These are phyloP conservation scores for Drosophila funebris DNA, from an alignment of 1,140 invertebrate species.

Conservation along the genomic window DNA sequence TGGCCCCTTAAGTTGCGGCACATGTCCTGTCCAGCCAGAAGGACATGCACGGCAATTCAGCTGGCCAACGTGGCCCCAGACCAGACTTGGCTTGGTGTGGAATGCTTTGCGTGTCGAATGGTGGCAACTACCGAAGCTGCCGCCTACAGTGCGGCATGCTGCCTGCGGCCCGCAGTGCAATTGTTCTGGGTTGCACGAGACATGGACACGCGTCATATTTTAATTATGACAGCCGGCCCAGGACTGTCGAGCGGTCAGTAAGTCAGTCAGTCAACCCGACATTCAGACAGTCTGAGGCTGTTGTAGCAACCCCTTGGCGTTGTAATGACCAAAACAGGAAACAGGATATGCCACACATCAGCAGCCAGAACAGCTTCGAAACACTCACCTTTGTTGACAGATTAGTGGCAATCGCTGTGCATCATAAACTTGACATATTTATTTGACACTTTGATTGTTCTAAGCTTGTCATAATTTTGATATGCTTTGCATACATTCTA, in stretches of 20 bases:
- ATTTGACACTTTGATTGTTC: constrained; percentile 79
- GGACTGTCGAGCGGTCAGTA: constrained; percentile 42
- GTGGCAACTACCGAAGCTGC: constrained; percentile 15
- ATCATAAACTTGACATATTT: constrained; percentile 75
- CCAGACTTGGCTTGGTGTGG: constrained; percentile 8
- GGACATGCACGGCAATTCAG: background rate
- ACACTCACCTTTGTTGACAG: constrained; percentile 72
- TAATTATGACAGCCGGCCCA: constrained; percentile 78
- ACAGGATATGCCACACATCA: constrained; percentile 58
- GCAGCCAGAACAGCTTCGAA: constrained; percentile 16
- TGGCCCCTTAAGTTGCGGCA: constrained; percentile 29
- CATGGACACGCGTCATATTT: constrained; percentile 77
- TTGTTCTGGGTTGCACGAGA: constrained; percentile 64
- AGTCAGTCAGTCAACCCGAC: constrained; percentile 28
- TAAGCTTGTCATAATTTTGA: constrained; percentile 62
- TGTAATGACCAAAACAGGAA: constrained; percentile 52
- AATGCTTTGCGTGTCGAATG: constrained; percentile 50
- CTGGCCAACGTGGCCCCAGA: constrained; percentile 17
- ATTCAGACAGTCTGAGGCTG: constrained; percentile 27
- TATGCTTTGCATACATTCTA: constrained; percentile 13
- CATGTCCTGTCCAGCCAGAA: constrained; percentile 18
- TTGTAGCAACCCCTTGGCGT: constrained; percentile 51
- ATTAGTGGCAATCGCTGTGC: constrained; percentile 61
- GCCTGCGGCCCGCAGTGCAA: constrained; percentile 38
- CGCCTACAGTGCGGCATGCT: constrained; percentile 12